Percentiles rank a stretch among this genome's conserved stretches.
These are phyloP conservation scores for Scelioninae gen. 1 DNA, from an alignment of 2,888 invertebrate genomes.

Conservation along the genomic window DNA sequence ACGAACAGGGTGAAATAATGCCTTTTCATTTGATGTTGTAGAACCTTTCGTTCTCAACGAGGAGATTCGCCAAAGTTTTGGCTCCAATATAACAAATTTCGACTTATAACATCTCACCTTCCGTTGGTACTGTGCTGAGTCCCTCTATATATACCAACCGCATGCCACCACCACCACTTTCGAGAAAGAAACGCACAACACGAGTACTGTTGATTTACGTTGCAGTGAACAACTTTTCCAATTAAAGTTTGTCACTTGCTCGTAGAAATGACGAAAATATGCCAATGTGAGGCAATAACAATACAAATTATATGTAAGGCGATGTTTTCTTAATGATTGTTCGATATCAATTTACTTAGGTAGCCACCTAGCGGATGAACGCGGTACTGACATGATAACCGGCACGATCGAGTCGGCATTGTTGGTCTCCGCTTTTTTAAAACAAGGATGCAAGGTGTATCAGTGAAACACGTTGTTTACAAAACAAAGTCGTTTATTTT, in stretches of 20 bases:
- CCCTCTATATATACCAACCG: conserved; percentile 37
- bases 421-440: conserved; percentile 13
- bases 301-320: conserved; percentile 28
- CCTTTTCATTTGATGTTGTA: no score
- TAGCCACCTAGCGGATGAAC: conserved; percentile 17
- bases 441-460: no score
- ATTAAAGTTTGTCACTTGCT: not conserved
- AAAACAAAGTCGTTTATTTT: conserved; percentile 8
- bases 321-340: conserved; percentile 35
- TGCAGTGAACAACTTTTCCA: no score
- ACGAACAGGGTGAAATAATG: no score
- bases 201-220: no score
- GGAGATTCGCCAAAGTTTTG: no score
- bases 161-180: conserved; percentile 19
- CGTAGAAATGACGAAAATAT: conserved; percentile 1
- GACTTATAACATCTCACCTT: no score
- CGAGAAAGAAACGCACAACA: conserved; percentile 27
- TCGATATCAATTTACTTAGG: conserved; percentile 26
- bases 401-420: conserved; percentile 17
- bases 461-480: not conserved
- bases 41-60: no score
- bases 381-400: conserved; percentile 5
- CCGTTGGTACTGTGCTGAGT: conserved; percentile 8
- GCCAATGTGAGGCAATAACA: not conserved
- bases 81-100: no score